These are phyloP conservation scores for Ifrita kowaldi DNA, from an alignment of 2,113 vertebrate genomes.

Conservation along the genomic window DNA sequence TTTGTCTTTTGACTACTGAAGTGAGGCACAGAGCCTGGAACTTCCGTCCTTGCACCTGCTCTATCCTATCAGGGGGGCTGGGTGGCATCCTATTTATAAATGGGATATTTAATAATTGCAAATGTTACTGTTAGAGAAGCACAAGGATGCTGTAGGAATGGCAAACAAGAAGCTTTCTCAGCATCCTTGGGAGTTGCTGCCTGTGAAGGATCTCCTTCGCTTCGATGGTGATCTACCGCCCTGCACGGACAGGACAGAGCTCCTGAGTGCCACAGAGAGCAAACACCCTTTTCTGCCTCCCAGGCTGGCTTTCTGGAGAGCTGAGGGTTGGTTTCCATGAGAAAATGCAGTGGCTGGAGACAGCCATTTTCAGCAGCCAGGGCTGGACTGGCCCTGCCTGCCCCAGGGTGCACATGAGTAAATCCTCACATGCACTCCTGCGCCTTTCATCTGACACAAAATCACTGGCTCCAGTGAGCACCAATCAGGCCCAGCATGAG, in stretches of 20 bases:
- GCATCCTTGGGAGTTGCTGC: background rate
- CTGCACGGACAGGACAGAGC: background rate
- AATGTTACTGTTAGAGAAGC: background rate
- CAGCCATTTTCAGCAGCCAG: background rate
- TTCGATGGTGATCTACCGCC: background rate
- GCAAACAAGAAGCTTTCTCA: background rate
- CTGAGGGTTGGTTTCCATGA: background rate
- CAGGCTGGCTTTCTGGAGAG: background rate
- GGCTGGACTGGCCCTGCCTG: background rate
- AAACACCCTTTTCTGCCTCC: background rate
- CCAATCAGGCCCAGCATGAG: background rate
- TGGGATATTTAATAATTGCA: background rate
- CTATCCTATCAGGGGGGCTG: background rate
- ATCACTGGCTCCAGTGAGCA: background rate
- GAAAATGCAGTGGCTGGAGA: background rate
- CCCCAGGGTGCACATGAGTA: fast-evolving
- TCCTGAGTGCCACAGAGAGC: background rate
- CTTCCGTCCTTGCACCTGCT: background rate
- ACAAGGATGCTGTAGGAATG: background rate
- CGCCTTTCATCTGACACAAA: background rate
- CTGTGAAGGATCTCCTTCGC: background rate
- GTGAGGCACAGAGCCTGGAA: background rate
- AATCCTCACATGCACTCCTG: background rate
- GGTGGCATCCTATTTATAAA: background rate
- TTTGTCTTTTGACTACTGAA: background rate